A percentile compares a stretch with the other conserved stretches of the same genome.
Evolutionary conservation across 1,140 invertebrate species (phyloP).

Genomic region (Coenobita brevimanus): DNA sequence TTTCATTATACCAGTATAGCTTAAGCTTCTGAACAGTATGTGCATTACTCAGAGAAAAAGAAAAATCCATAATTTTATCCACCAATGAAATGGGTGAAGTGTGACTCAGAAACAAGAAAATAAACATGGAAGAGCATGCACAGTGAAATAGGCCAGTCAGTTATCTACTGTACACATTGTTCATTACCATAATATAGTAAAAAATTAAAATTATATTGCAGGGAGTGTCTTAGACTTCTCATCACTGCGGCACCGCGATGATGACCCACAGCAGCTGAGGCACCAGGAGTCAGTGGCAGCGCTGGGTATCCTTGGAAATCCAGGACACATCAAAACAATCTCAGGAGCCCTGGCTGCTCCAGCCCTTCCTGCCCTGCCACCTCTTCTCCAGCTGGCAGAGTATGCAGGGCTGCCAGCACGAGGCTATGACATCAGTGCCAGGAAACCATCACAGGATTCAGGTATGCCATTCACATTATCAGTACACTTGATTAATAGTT

Average conservation of each 20-base stretch:
- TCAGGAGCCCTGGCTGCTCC: conserved; percentile 25
- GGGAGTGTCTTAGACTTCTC: conserved; percentile 56
- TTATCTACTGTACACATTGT: no score
- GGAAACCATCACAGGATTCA: conserved; percentile 54
- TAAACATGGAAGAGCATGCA: not conserved
- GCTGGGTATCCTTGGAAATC: not conserved
- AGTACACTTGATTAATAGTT: not conserved
- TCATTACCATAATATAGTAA: no score
- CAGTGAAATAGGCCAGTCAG: no score
- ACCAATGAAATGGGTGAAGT: no score
- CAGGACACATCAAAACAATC: conserved; percentile 44
- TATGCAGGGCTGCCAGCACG: not conserved
- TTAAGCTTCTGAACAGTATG: no score
- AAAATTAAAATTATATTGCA: no score
- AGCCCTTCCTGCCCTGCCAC: conserved; percentile 10
- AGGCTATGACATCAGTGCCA: conserved; percentile 38
- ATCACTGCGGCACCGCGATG: conserved; percentile 32
- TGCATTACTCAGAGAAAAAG: no score
- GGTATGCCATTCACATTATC: not conserved
- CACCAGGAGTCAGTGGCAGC: conserved; percentile 17
- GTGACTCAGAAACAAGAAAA: not conserved
- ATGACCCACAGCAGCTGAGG: not conserved
- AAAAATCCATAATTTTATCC: no score
- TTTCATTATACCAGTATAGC: no score
- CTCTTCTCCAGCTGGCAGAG: conserved; percentile 33